Evolutionary conservation across 1,140 invertebrate species (phyloP), one percentile per base, ranked within the genome.

Genomic region (Phocides pigmalion): DNA sequence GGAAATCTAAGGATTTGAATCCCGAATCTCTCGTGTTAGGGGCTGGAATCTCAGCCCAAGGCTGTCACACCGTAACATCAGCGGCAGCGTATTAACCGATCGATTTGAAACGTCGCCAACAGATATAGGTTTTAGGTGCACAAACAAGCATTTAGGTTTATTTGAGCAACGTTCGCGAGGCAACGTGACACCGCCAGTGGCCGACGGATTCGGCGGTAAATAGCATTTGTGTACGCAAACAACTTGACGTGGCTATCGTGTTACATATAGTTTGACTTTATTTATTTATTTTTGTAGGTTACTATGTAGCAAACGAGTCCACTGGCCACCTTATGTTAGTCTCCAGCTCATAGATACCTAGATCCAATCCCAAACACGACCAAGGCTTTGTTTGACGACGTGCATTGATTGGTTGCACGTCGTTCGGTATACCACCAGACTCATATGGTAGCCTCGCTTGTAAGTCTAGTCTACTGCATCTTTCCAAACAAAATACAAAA

Each of bases 171-270:
- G 59, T 70, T 70, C 53, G 73, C 56, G 56, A 46, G 42, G 66
- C 76, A 76, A 84, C 81, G 75, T 82, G 81, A 82, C 77, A 79
- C 79, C 75, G 68, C 42, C 81, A 79, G 65, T 82, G 75, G 81
- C 66, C 81, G 70, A 58, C 46, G 77, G 74, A 79, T 80, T 81
- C 75, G 74, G 62, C 74, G 56, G 78, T 65, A 81, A 82, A 84
- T 79, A 81, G 69, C 81, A 81, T 83, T 81, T 83, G 79, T 73
- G 46, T 75, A 62, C 56, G 70, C 70, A 83, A 84, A 80, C 77
- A 84, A 75, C 64, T 77, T 66, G 68, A 58, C 41, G 32, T 56
- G 74, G 78, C 75, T 82, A 80, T 81, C 79, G 61, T 35, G 64
- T 83, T 79, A 77, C 81, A 64, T 56, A 20, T 19, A 53, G 12